Evolutionary conservation across 2,113 vertebrate species (phyloP).

Genomic region (Myiopsitta monachus): DNA sequence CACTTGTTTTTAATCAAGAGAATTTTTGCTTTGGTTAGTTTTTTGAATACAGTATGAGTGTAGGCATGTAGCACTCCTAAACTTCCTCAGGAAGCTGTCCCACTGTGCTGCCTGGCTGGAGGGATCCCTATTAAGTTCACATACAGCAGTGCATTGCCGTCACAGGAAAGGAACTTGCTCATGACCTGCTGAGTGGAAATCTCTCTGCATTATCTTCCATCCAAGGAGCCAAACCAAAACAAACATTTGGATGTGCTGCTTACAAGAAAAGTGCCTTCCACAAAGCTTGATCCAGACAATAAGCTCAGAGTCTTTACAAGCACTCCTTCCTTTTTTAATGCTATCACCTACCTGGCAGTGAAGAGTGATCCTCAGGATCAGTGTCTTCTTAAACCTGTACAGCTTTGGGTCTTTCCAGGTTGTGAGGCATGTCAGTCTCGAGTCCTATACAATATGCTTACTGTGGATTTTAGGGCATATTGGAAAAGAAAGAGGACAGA

Average conservation of each 20-base stretch:
- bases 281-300: background rate
- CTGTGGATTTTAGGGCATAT: background rate
- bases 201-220: background rate
- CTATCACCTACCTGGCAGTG: background rate
- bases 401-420: background rate
- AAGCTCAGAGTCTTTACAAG: background rate
- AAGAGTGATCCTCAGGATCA: background rate
- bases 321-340: background rate
- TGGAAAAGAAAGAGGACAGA: background rate
- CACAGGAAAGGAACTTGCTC: background rate
- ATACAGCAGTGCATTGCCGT: background rate
- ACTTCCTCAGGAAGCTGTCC: background rate
- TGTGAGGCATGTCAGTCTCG: background rate
- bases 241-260: background rate
- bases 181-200: background rate
- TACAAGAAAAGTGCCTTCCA: background rate
- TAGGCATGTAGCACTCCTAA: background rate
- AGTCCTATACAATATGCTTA: background rate
- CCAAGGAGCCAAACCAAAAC: background rate
- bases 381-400: background rate
- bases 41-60: background rate
- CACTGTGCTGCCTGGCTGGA: background rate
- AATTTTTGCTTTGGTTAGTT: slow-evolving; percentile 41
- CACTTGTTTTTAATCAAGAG: slow-evolving; percentile 73
- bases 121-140: background rate